Evolutionary conservation across 2,797 vertebrate genomes (phyloP).

Genomic region (Meda fulgida): DNA sequence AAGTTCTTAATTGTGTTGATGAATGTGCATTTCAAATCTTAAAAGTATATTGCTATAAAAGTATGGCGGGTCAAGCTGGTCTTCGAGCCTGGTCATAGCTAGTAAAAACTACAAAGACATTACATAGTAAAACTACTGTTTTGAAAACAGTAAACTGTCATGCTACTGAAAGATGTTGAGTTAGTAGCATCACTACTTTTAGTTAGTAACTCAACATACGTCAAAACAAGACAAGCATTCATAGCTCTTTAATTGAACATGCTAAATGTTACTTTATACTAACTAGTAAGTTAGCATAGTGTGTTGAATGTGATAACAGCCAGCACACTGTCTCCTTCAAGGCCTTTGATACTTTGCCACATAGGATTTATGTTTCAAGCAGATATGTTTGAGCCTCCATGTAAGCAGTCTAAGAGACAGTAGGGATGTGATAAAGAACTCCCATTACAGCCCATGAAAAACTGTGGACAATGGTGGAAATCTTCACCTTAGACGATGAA

Average conservation of each 20-base stretch:
- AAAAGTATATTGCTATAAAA: not conserved
- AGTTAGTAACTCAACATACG: not conserved
- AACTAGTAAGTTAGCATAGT: not conserved
- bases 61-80: not conserved
- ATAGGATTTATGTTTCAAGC: slow-evolving; percentile 45
- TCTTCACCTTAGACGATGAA: slow-evolving; percentile 30
- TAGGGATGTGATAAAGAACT: slow-evolving; percentile 47
- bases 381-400: slow-evolving; percentile 51
- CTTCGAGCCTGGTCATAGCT: too few relatives aligned
- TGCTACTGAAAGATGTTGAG: not conserved
- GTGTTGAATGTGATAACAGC: slow-evolving; percentile 31
- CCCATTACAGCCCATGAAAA: slow-evolving; percentile 41
- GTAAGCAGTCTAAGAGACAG: slow-evolving; percentile 53
- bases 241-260: not conserved
- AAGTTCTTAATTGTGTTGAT: not conserved
- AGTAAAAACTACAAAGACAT: too few relatives aligned
- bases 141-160: not conserved
- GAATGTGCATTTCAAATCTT: not conserved
- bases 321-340: slow-evolving; percentile 32
- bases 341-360: slow-evolving; percentile 41
- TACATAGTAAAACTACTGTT: not conserved
- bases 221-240: not conserved
- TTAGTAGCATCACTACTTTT: not conserved
- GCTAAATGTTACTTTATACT: not conserved
- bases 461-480: slow-evolving; percentile 58